Percentiles rank a stretch among this genome's conserved stretches.
These are phyloP conservation scores for Gorsachius goisagi DNA, from an alignment of 2,113 vertebrate genomes.

Conservation along the genomic window DNA sequence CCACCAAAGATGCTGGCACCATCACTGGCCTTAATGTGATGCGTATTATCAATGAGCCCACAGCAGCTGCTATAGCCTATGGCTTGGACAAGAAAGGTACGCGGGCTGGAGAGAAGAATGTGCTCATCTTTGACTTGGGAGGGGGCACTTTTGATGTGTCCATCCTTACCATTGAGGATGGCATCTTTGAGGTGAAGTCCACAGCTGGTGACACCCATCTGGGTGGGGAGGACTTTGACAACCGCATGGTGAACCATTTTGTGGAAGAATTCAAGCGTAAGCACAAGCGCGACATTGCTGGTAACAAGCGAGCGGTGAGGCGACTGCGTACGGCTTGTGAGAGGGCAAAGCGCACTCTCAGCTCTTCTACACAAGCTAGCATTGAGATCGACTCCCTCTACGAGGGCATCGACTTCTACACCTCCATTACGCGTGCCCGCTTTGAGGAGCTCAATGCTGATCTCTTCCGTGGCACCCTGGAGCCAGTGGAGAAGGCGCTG, in stretches of 20 bases:
- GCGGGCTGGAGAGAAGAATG: slow-evolving; percentile 80
- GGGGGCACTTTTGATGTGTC: slow-evolving; percentile 90
- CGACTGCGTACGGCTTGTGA: slow-evolving; percentile 82
- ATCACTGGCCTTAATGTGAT: slow-evolving; percentile 91
- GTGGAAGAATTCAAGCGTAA: slow-evolving; percentile 85
- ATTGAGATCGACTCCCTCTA: slow-evolving; percentile 90
- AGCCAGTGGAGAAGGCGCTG: slow-evolving; percentile 83
- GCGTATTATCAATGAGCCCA: slow-evolving; percentile 92
- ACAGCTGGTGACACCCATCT: slow-evolving; percentile 83
- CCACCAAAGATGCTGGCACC: slow-evolving; percentile 90
- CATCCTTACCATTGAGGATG: slow-evolving; percentile 83
- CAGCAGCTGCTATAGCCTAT: slow-evolving; percentile 91
- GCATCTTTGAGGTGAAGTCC: slow-evolving; percentile 86
- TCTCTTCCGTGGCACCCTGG: slow-evolving; percentile 82
- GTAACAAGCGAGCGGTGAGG: slow-evolving; percentile 81
- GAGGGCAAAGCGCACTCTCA: slow-evolving; percentile 82
- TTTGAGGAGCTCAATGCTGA: slow-evolving; percentile 93
- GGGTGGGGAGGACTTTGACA: slow-evolving; percentile 85
- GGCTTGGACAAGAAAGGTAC: slow-evolving; percentile 87
- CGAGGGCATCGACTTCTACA: slow-evolving; percentile 96
- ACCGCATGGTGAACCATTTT: slow-evolving; percentile 85
- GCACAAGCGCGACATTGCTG: slow-evolving; percentile 80
- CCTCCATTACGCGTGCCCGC: slow-evolving; percentile 93
- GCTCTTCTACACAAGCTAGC: slow-evolving; percentile 83
- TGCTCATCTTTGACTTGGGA: slow-evolving; percentile 91